Conservation (phyloP, 2,113 vertebrate species). For the Rhegmatorhina hoffmannsi region DNA sequence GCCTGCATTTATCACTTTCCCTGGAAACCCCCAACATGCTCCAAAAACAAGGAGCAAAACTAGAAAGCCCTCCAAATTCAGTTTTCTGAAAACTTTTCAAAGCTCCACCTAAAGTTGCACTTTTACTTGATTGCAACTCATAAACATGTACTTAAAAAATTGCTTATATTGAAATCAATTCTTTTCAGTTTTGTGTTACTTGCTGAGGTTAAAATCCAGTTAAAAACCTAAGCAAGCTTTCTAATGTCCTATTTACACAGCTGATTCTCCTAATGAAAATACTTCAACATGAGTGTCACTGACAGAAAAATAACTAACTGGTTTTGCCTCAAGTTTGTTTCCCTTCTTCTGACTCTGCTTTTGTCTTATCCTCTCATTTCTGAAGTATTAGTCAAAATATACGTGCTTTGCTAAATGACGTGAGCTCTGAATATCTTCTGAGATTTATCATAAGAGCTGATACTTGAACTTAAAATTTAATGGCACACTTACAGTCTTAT, state of each 20-base stretch:
- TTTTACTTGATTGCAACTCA: not conserved
- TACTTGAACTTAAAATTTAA: slow-evolving; percentile 57
- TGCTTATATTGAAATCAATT: not conserved
- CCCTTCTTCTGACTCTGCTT: not conserved
- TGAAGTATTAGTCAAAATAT: slow-evolving; percentile 13
- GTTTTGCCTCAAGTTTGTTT: not conserved
- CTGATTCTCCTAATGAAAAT: not conserved
- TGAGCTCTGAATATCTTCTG: slow-evolving; percentile 3
- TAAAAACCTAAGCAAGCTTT: not conserved
- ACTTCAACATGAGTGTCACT: not conserved
- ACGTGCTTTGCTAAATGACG: slow-evolving; percentile 8
- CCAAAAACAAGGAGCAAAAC: not conserved
- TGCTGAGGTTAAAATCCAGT: not conserved
- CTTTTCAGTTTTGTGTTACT: not conserved
- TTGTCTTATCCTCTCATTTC: not conserved
- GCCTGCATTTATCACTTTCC: not conserved
- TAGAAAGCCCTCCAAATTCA: not conserved
- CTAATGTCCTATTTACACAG: not conserved
- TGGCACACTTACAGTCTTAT: not conserved
- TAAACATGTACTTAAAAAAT: not conserved
- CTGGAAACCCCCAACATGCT: not conserved
- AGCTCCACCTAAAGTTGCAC: not conserved
- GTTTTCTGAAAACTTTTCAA: not conserved
- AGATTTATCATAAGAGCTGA: slow-evolving; percentile 34
- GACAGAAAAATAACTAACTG: not conserved